These are phyloP conservation scores for Periophthalmodon schlosseri DNA, from an alignment of 2,113 vertebrate genomes.

Conservation along the genomic window DNA sequence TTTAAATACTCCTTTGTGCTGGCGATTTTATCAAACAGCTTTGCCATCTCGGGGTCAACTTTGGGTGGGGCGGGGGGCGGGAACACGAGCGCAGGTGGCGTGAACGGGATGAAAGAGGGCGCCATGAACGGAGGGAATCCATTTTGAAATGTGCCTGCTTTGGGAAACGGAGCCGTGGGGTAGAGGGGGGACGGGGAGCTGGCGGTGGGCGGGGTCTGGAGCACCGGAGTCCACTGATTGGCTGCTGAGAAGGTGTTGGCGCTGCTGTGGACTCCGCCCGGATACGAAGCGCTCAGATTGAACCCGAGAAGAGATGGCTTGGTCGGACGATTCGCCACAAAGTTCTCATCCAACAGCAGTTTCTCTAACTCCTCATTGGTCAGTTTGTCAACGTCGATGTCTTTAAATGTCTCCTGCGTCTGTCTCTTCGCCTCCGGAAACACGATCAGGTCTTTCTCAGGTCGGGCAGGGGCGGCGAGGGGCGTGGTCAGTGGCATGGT, in stretches of 20 bases:
- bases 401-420: constrained; percentile 80
- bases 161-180: constrained; percentile 81
- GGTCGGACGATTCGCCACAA: constrained; percentile 76
- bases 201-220: background rate
- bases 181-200: constrained; percentile 76
- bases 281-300: constrained; percentile 84
- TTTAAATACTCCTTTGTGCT: constrained; percentile 94
- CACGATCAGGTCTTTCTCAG: constrained; percentile 93
- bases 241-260: constrained; percentile 73
- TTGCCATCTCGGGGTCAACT: constrained; percentile 90
- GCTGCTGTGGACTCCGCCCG: constrained; percentile 78
- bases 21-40: constrained; percentile 95
- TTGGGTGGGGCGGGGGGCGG: constrained; percentile 55
- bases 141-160: constrained; percentile 88
- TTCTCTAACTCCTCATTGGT: constrained; percentile 92
- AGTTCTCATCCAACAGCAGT: constrained; percentile 89
- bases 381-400: constrained; percentile 90
- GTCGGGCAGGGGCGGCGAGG: constrained; percentile 33
- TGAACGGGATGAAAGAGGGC: constrained; percentile 83
- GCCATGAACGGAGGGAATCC: constrained; percentile 86
- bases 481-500: background rate
- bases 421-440: constrained; percentile 89
- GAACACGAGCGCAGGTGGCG: constrained; percentile 81
- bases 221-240: constrained; percentile 82
- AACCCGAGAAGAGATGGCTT: constrained; percentile 73